Base-by-base conservation (phyloP, 2,113 vertebrate genomes). In the Prunella himalayana region DNA sequence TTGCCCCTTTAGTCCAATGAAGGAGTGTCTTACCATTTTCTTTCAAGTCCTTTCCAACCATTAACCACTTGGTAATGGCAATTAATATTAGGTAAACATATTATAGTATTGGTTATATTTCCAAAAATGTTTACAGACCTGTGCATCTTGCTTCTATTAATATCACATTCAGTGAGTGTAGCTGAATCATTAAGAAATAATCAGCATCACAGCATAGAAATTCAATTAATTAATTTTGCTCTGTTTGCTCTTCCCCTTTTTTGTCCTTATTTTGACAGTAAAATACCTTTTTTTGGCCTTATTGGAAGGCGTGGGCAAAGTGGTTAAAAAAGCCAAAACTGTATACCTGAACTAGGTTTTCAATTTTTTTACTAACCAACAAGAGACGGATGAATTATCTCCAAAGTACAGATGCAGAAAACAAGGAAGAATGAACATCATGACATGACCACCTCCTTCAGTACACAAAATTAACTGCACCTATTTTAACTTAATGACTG, bases 281-380 rank as follows among this genome's bases (percentile, higher is more conserved):
- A 92, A 90, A 64, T 66, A 44, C 27, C 44, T 93, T 88, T 59
- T 61, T 90, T 51, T 65, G 39, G 90, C 30, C 51, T 88, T 85
- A 42, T 44, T 47, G 44, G 30, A 91, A 86, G 51, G 54, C 60
- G 9, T 51, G 6, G 35, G 23, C 30, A 92, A 96, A 96, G 42
- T 3, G 37, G 79, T 91, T 71, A n/a, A 79, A 95, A 22, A 85
- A 37, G 49, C 93, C 95, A 95, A 80, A 93, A 94, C 49, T 18
- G 5, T 30, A 77, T 61, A 82, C n/a, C 14, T 80, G 57, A 90
- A 73, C 50, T 73, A 60, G 15, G 18, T 68, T 93, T 96, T 93
- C 25, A 73, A 91, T 47, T 88, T 92, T 86, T 86, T 83, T 90
- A 49, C 19, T 82, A 80, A 71, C 30, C 44, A 76, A 6, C 73